Conservation (phyloP, 2,797 vertebrate genomes). For the Cryptoprocta ferox region DNA sequence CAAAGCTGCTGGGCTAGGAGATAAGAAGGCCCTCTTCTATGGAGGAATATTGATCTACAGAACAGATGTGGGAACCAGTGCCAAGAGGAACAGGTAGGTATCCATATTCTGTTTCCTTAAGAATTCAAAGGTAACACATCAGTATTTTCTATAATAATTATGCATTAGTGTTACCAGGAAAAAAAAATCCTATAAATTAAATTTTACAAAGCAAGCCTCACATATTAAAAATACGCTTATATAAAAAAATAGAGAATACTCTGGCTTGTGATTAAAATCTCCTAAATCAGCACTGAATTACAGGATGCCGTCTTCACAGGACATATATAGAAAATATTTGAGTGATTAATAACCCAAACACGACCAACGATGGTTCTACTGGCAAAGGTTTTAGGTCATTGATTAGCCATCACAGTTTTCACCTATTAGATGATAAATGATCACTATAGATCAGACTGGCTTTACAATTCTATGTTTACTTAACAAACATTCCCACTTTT, state of each 20-base stretch:
- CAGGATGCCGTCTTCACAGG: neutral
- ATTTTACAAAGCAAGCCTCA: neutral
- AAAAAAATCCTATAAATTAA: neutral
- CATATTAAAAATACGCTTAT: neutral
- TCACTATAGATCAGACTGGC: neutral
- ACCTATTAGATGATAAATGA: slow-evolving; percentile 5
- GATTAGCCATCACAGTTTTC: neutral
- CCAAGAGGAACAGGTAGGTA: neutral
- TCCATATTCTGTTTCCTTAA: neutral
- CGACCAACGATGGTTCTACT: neutral
- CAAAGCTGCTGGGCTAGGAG: neutral
- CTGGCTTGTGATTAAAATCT: neutral
- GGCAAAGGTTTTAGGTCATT: neutral
- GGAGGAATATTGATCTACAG: neutral
- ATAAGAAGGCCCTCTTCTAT: neutral
- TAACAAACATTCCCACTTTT: neutral
- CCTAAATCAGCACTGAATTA: slow-evolving; percentile 43
- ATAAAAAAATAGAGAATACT: neutral
- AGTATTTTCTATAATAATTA: slow-evolving; percentile 39
- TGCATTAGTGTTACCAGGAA: neutral
- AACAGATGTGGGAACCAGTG: neutral
- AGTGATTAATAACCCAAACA: neutral
- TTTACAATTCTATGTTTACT: neutral
- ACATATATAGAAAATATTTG: neutral
- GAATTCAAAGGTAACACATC: neutral